Base-by-base conservation (phyloP, 2,888 invertebrate species). In the Idaea dimidiata region DNA sequence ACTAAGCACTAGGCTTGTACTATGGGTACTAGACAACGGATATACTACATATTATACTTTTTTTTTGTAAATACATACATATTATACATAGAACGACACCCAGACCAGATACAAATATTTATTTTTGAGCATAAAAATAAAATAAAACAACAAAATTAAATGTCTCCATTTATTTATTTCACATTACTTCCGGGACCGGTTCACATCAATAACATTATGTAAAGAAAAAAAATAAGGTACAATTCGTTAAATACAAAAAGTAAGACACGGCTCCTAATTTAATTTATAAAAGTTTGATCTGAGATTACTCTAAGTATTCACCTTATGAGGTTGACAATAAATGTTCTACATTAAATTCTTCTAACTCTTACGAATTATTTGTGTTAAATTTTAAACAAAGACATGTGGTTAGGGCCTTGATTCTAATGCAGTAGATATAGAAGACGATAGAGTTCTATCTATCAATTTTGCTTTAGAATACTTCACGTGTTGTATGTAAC, bases 131-230 rank as follows among this genome's bases (percentile, higher is more conserved):
- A n/a, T n/a, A n/a, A n/a, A n/a, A n/a, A n/a, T n/a, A n/a, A 43
- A 43, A 43, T 43, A 43, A 43, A 43, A 43, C 43, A 43, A 43
- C 43, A 43, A 69, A 62, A 68, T 66, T 62, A 71, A 72, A 72
- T 75, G 72, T 78, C 74, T 78, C 77, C 77, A 79, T 43, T 81
- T 87, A 81, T 83, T 89, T 86, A 84, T 84, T 85, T 84, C 78
- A 86, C 83, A 85, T 83, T 79, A 79, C 18, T 81, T 82, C 84
- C 88, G 77, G 86, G 82, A 84, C 84, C 86, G 80, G 81, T 81
- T 86, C 84, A 87, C 84, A 84, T 81, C 81, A 82, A 85, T 86
- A 88, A 88, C 86, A 87, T 80, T 82, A 82, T 87, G 84, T 87
- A 88, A 85, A 87, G 81, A 84, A 72, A 72, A 72, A 72, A 74